phyloP scores from a whole-genome alignment of 2,113 vertebrate genomes.

The Pogona vitticeps region DNA sequence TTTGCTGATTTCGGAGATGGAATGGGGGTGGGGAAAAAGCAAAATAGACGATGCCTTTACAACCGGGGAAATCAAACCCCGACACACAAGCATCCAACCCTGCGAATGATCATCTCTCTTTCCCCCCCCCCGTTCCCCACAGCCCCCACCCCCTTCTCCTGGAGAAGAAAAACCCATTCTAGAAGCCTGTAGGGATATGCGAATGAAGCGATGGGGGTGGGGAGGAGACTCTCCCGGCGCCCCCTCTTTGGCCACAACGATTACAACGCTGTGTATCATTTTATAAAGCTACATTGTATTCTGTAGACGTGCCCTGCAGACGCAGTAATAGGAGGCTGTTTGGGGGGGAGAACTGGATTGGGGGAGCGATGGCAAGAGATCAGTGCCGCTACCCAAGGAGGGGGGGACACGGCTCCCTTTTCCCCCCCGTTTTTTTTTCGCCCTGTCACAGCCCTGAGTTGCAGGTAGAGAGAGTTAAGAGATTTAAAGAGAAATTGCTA shows the following conservation, averaged over 20 bases:
- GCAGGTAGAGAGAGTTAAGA: constrained; percentile 81
- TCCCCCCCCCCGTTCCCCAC: background rate
- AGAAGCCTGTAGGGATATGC: background rate
- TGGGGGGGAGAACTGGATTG: background rate
- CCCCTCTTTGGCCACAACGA: background rate
- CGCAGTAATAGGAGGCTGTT: constrained; percentile 28
- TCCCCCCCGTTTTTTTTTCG: constrained; percentile 67
- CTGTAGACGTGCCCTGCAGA: constrained; percentile 44
- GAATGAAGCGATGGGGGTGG: constrained; percentile 14
- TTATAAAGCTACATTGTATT: constrained; percentile 6
- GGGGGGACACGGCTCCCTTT: constrained; percentile 22
- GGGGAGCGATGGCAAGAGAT: background rate
- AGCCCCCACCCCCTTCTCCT: background rate
- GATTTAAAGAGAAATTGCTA: constrained; percentile 91
- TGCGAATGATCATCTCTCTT: background rate
- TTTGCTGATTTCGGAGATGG: constrained; percentile 12
- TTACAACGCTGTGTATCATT: constrained; percentile 33
- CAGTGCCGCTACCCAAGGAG: background rate
- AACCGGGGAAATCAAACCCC: background rate
- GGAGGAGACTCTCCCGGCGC: background rate
- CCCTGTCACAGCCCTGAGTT: constrained; percentile 74
- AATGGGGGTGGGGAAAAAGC: background rate
- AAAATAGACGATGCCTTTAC: constrained; percentile 5
- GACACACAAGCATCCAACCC: background rate
- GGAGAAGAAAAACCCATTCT: background rate